Evolutionary conservation across 2,113 vertebrate genomes (phyloP), one percentile per base, ranked within the genome.

Genomic region (Solea senegalensis): DNA sequence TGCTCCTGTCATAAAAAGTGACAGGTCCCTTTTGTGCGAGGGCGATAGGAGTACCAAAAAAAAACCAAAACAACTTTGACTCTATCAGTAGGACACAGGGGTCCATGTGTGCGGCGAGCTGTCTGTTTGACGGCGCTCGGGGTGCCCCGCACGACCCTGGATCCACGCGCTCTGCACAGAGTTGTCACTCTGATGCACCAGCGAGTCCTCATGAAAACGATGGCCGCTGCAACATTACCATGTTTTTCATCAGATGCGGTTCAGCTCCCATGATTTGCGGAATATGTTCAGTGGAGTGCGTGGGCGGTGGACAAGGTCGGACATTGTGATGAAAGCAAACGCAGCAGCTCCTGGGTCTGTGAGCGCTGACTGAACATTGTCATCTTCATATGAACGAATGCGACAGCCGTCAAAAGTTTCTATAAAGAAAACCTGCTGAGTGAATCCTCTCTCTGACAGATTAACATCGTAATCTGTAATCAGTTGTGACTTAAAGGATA

Each of bases 81-180:
- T 73, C 69, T 9, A 10, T 86, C 64, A 51, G 41, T 26, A 63
- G 70, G 58, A 79, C 74, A 21, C 49, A 1, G 76, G 80, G 68
- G 65, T 75, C 58, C 56, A 5, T 40, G 60, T 67, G 65, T 26
- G 64, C 83, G 66, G 44, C 0, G 74, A 88, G 83, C 84, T 86
- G 89, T 89, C 87, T 55, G 63, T 81, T 88, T 89, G 87, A 91
- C 0, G 65, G 54, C 8, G 66, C 88, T 80, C 80, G 14, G 77
- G 57, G 79, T 45, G 3, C 72, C 75, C 66, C 0, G 48, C 54
- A 15, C 64, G 84, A 79, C 79, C 80, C 1, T 1, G 56, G 77
- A 88, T 79, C 78, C 80, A 60, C 82, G 4, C 27, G 50, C 53
- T 76, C 58, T 62, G 65, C 82, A 82, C 78, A 48, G 73, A 70